Evolutionary conservation across 2,113 vertebrate species (phyloP).

Genomic region (Dasyornis broadbenti): DNA sequence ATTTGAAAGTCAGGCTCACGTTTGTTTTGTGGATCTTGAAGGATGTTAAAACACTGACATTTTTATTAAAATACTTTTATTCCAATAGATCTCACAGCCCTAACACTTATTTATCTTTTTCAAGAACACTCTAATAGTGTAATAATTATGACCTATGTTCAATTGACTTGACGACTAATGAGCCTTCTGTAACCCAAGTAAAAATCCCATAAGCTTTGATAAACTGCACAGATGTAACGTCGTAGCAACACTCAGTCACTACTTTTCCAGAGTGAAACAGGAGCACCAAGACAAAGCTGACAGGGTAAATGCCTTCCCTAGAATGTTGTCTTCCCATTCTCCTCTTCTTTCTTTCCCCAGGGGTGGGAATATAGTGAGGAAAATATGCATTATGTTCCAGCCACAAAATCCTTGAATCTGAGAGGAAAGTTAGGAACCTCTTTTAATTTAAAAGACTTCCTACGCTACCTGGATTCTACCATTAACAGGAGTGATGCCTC

Average conservation of each 20-base stretch:
- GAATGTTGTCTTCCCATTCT: not conserved
- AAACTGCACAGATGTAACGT: not conserved
- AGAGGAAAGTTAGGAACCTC: not conserved
- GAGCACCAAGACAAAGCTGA: not conserved
- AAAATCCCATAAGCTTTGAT: conserved; percentile 36
- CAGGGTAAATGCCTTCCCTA: not conserved
- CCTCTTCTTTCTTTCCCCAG: not conserved
- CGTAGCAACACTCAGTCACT: not conserved
- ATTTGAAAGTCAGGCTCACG: not conserved
- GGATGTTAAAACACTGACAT: conserved; percentile 8
- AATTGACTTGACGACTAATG: conserved; percentile 41
- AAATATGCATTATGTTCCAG: not conserved
- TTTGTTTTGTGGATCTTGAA: conserved; percentile 26
- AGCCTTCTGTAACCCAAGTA: conserved; percentile 44
- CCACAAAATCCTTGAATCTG: not conserved
- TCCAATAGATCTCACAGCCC: not conserved
- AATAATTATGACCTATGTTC: conserved; percentile 57
- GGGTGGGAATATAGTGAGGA: not conserved
- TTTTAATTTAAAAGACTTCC: not conserved
- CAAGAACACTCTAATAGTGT: not conserved
- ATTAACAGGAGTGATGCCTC: not conserved
- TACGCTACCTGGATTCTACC: not conserved
- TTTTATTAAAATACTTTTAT: conserved; percentile 50
- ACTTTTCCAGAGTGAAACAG: not conserved
- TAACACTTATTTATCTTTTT: conserved; percentile 47